Conservation (phyloP, 2,888 invertebrate genomes). For the Malachius bipustulatus region DNA sequence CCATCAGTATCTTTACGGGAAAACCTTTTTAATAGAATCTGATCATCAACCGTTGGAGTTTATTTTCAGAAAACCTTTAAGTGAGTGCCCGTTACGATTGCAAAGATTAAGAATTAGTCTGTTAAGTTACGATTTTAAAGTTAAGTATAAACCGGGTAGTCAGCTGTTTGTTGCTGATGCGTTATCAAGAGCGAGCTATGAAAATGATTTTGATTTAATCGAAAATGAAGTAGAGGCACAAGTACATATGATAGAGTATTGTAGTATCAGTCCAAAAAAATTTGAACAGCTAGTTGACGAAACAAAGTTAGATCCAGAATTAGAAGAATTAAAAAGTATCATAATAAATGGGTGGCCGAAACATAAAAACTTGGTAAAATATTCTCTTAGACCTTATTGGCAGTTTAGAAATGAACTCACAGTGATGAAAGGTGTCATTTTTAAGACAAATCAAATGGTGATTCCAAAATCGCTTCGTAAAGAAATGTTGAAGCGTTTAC, state of each 20-base stretch:
- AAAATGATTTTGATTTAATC: conserved; percentile 4
- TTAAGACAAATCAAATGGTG: no score
- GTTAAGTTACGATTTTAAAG: no score
- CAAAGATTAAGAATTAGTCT: no score
- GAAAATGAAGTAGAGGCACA: background rate
- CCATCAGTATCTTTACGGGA: no score
- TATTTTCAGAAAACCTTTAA: no score
- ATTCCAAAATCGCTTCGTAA: no score
- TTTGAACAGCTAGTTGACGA: conserved; percentile 1
- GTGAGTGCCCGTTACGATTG: no score
- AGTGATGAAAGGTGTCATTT: conserved; percentile 12
- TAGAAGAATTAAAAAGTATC: background rate
- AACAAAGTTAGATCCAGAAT: background rate
- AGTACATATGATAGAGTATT: background rate
- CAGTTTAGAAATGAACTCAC: conserved; percentile 14
- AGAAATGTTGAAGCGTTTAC: no score
- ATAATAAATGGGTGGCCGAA: background rate
- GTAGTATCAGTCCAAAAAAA: background rate
- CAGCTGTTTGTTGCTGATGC: no score
- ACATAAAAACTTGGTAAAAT: background rate
- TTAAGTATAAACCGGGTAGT: no score
- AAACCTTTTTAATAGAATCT: no score
- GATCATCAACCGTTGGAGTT: no score
- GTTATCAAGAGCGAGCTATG: conserved; percentile 5
- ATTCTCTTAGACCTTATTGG: conserved; percentile 10